A percentile compares a stretch with the other conserved stretches of the same genome.
Evolutionary conservation across 2,797 vertebrate species (phyloP).

Genomic region (Phylloscopus collybita): DNA sequence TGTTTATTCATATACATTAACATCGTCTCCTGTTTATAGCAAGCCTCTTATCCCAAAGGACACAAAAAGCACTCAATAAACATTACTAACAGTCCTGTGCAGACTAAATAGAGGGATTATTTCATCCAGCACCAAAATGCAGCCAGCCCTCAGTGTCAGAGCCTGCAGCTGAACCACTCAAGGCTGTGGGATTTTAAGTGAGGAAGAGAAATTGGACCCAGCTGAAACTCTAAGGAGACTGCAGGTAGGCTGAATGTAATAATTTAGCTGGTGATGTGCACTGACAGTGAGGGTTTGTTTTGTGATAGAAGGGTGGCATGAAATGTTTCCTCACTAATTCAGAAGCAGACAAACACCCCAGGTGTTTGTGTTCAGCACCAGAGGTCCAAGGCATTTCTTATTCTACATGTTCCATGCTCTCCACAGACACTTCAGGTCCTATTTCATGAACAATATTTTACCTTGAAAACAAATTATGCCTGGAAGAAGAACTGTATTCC

Average conservation of each 20-base stretch:
- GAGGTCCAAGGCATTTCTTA: conserved; percentile 1
- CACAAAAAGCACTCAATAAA: conserved; percentile 38
- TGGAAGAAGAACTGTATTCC: neutral
- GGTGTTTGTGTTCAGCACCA: neutral
- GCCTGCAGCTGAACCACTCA: neutral
- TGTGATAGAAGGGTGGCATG: neutral
- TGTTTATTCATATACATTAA: conserved; percentile 59
- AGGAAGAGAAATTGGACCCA: conserved; percentile 3
- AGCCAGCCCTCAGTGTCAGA: neutral
- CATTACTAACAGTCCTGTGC: neutral
- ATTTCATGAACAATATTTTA: conserved; percentile 34
- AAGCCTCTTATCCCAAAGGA: conserved; percentile 24
- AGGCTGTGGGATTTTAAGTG: neutral
- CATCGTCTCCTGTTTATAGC: conserved; percentile 34
- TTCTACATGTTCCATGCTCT: neutral
- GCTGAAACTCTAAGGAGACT: neutral
- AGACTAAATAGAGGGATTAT: conserved; percentile 62
- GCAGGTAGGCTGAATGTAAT: neutral
- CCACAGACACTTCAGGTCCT: neutral
- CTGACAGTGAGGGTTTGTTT: neutral
- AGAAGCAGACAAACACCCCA: conserved; percentile 2
- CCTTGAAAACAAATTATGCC: neutral
- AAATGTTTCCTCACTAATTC: neutral
- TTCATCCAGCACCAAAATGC: conserved; percentile 27
- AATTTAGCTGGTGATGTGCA: neutral